Percentiles rank a stretch among this genome's conserved stretches.
These are phyloP conservation scores for Geotrypetes seraphini DNA, from an alignment of 2,797 vertebrate genomes.

Conservation along the genomic window DNA sequence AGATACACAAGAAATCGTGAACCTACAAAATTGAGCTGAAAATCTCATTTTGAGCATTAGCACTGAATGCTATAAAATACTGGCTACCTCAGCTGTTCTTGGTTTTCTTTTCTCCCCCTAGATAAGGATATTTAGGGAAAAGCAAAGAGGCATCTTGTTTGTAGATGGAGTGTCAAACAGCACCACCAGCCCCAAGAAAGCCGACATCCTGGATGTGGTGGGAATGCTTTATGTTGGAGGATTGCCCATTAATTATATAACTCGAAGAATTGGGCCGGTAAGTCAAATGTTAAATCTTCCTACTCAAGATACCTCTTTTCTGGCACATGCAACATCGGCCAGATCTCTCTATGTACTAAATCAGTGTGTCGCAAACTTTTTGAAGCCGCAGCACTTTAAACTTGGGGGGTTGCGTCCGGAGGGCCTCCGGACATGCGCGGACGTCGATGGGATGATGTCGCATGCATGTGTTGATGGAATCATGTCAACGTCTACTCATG, in stretches of 20 bases:
- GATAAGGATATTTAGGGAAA: conserved; percentile 72
- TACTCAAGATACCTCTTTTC: not conserved
- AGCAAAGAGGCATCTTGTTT: conserved; percentile 69
- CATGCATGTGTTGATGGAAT: no score
- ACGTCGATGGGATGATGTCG: no score
- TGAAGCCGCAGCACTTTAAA: no score
- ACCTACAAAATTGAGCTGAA: no score
- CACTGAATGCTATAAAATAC: no score
- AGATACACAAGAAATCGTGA: no score
- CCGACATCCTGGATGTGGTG: conserved; percentile 88
- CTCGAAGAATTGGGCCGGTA: conserved; percentile 88
- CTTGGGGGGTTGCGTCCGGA: no score
- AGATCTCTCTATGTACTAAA: not conserved
- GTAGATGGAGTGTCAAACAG: conserved; percentile 67
- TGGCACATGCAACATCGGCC: not conserved
- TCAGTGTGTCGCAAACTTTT: no score
- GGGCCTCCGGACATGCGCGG: no score
- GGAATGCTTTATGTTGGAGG: conserved; percentile 85
- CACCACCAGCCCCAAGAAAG: conserved; percentile 81
- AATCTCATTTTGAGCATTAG: no score
- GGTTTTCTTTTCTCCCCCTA: conserved; percentile 39
- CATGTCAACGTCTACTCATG: no score
- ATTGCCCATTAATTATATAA: conserved; percentile 81
- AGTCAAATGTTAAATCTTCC: conserved; percentile 6
- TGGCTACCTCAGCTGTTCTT: no score